Conservation (phyloP, 2,797 vertebrate species). For the Chaenodraco wilsoni region DNA sequence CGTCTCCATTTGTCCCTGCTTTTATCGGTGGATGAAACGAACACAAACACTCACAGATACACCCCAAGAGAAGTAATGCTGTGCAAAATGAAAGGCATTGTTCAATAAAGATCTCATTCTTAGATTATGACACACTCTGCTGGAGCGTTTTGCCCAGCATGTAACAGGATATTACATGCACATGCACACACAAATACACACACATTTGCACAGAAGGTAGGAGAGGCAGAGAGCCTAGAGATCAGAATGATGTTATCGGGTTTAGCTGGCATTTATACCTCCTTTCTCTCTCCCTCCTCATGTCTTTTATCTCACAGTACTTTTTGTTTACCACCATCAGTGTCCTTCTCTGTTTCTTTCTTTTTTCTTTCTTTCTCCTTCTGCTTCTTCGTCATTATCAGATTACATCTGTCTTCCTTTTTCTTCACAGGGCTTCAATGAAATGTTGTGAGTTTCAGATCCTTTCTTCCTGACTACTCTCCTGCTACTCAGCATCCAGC, state of each 20-base stretch:
- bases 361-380: constrained; percentile 36
- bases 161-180: constrained; percentile 67
- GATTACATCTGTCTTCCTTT: constrained; percentile 66
- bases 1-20: constrained; percentile 1
- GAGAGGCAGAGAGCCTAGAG: constrained; percentile 28
- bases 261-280: constrained; percentile 52
- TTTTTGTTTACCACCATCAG: constrained; percentile 57
- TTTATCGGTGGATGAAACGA: constrained; percentile 21
- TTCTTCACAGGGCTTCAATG: constrained; percentile 60
- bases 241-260: constrained; percentile 60
- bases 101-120: constrained; percentile 60
- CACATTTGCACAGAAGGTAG: constrained; percentile 22
- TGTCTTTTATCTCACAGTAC: constrained; percentile 45
- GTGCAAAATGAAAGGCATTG: constrained; percentile 63
- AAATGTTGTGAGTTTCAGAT: constrained; percentile 63
- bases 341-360: constrained; percentile 38
- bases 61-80: constrained; percentile 29
- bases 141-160: constrained; percentile 50
- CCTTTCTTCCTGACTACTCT: constrained; percentile 57
- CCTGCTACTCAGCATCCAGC: constrained; percentile 47
- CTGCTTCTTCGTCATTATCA: constrained; percentile 56
- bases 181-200: constrained; percentile 5
- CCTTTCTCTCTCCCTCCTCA: constrained; percentile 22
- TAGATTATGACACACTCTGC: constrained; percentile 61
- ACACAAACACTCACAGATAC: constrained; percentile 16